A percentile compares a stretch with the other conserved stretches of the same genome.
Evolutionary conservation across 2,888 invertebrate genomes (phyloP).

Genomic region (Bombylius major): DNA sequence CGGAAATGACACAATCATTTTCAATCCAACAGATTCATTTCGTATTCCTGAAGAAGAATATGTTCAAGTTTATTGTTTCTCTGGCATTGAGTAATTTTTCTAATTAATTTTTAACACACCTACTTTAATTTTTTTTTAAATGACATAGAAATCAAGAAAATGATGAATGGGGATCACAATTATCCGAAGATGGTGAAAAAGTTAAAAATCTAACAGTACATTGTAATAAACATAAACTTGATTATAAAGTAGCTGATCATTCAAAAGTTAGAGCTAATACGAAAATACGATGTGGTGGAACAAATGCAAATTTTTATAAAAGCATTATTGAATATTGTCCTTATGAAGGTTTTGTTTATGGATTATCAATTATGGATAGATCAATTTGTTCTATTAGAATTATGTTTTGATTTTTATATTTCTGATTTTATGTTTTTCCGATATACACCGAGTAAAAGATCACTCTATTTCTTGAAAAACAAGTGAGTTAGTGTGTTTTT

Average conservation of each 20-base stretch:
- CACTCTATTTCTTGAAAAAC: not conserved
- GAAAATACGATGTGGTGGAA: not conserved
- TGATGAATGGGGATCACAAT: not conserved
- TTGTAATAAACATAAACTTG: not conserved
- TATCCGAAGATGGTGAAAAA: not conserved
- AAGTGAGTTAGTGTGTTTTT: not conserved
- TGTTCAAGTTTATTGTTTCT: not conserved
- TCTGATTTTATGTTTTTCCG: not conserved
- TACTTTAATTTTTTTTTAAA: no score
- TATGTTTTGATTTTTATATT: not conserved
- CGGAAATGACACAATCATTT: not conserved
- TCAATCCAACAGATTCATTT: not conserved
- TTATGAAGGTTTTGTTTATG: not conserved
- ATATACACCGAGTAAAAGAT: not conserved
- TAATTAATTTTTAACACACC: no score
- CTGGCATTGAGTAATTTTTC: not conserved
- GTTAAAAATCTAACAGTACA: not conserved
- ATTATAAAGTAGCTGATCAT: not conserved
- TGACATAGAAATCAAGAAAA: no score
- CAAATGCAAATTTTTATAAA: not conserved
- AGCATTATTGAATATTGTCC: not conserved
- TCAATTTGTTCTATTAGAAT: not conserved
- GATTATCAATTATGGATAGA: not conserved
- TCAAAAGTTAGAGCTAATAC: not conserved
- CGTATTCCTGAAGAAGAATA: not conserved